Evolutionary conservation across 2,888 invertebrate genomes (phyloP).

Genomic region (Timema cristinae): DNA sequence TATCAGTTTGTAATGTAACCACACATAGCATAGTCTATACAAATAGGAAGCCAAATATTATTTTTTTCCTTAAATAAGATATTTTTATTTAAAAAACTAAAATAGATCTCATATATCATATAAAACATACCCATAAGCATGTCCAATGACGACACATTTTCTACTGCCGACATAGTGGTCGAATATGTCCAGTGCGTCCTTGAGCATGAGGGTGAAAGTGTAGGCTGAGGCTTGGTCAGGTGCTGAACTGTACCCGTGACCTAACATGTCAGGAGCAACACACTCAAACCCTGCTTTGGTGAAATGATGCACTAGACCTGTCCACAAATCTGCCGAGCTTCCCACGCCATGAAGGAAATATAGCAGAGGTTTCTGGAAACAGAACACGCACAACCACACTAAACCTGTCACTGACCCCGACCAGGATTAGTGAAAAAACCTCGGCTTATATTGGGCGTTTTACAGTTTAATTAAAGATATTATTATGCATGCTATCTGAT

Average conservation of each 20-base stretch:
- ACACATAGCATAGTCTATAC: too few species aligned
- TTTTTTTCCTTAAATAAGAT: background rate
- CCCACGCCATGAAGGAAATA: slow-evolving; percentile 66
- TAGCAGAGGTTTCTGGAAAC: slow-evolving; percentile 48
- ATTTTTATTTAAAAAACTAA: background rate
- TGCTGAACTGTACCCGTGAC: slow-evolving; percentile 62
- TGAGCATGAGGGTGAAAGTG: slow-evolving; percentile 55
- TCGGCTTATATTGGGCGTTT: too few species aligned
- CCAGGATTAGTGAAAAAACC: too few species aligned
- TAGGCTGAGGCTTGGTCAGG: slow-evolving; percentile 54
- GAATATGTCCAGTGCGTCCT: slow-evolving; percentile 56
- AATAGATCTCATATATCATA: background rate
- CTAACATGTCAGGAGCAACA: slow-evolving; percentile 62
- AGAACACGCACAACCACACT: background rate
- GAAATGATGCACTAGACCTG: slow-evolving; percentile 56
- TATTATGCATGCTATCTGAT: too few species aligned
- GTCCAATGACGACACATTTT: slow-evolving; percentile 60
- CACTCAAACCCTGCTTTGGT: slow-evolving; percentile 56
- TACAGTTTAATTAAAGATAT: too few species aligned
- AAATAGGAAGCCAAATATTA: background rate
- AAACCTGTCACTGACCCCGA: too few species aligned
- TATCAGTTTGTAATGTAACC: too few species aligned
- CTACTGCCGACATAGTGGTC: slow-evolving; percentile 55
- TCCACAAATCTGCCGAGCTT: slow-evolving; percentile 60
- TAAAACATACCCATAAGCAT: slow-evolving; percentile 60